Evolutionary conservation across 2,888 invertebrate genomes (phyloP), one percentile per base, ranked within the genome.

Genomic region (Platycnemis pennipes): DNA sequence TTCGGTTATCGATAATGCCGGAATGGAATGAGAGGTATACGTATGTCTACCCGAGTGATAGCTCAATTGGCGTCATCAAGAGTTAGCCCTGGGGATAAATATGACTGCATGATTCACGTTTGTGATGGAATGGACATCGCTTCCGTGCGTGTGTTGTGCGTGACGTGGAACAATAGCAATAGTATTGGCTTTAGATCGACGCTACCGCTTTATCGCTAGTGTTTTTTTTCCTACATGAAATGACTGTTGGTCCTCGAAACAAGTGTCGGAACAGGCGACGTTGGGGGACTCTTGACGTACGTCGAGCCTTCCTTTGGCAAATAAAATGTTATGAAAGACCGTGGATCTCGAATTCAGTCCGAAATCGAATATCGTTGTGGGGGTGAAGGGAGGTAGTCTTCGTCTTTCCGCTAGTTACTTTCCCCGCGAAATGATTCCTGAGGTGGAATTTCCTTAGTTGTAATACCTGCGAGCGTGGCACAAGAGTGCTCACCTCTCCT

Each of bases 171-270:
- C 37, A 77, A 77, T 77, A 77, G 77, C 77, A 77, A 77, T 31
- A 37, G 37, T 77, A 77, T 77, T 77, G 77, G 77, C 77, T 37
- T 77, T 77, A 37, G 77, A 77, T 77, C 77, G 37, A 37, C 37
- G 13, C 77, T 37, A 37, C 1, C 37, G 37, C 69, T 37, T 77
- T 77, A 77, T 77, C 77, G 77, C 77, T 31, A 77, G 26, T 77
- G 77, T 77, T 77, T 77, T 77, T 77, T 77, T 37, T 22, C 16
- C 77, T 8, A 77, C 11, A 77, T 77, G 77, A 77, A 37, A 13
- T n/a, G 77, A 77, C 77, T 37, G 77, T 37, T 4, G 13, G 37
- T 11, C 77, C 8, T 1, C 8, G 77, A 37, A 63, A 37, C 31
- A 11, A 7, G n/a, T 13, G 31, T 37, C 77, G 16, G 11, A 26